Base-by-base conservation (phyloP, 2,113 vertebrate genomes). In the Halichoerus grypus region DNA sequence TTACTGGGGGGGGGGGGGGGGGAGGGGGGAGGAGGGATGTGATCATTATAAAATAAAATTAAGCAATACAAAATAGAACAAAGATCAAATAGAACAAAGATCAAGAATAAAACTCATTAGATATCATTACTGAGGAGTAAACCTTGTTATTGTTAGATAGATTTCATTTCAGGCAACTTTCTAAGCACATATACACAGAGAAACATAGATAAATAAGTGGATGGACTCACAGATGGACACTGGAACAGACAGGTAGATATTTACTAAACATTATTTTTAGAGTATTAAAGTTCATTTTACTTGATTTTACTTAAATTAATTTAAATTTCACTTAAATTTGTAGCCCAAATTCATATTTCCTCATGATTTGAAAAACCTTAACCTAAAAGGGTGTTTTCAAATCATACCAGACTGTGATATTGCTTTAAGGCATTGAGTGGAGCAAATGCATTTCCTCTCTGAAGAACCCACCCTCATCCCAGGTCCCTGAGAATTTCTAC, bases 1-100 rank as follows among this genome's bases (percentile, higher is more conserved):
- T 57, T 72, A 46, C 46, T 9, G 46, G 46, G 46, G 7, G 46
- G 46, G 51, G 51, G 51, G n/a, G 42, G 46, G 77, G 57, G 22
- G 55, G 57, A n/a, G n/a, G n/a, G n/a, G n/a, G n/a, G 14, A 8
- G 19, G 18, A 55, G 55, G 31, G 28, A 67, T 22, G 53, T 67
- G 53, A 33, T 96, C 59, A 39, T 85, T 55, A 82, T 36, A 92
- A 92, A 79, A 94, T 65, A 88, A 95, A 97, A 81, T 57, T 86
- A 92, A 85, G 31, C 77, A 81, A 79, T 59, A 18, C 33, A 61
- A 92, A 82, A 82, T 59, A 88, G 36, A 90, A 76, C 51, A 96
- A 90, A 97, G 31, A 7, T 51, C 42, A 87, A 63, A 92, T 57
- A 85, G 33, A 90, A 85, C 42, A 96, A 90, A 97, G 36, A 5